Evolutionary conservation across 2,797 vertebrate genomes (phyloP), one percentile per base, ranked within the genome.

Genomic region (Orestias chungarensis): DNA sequence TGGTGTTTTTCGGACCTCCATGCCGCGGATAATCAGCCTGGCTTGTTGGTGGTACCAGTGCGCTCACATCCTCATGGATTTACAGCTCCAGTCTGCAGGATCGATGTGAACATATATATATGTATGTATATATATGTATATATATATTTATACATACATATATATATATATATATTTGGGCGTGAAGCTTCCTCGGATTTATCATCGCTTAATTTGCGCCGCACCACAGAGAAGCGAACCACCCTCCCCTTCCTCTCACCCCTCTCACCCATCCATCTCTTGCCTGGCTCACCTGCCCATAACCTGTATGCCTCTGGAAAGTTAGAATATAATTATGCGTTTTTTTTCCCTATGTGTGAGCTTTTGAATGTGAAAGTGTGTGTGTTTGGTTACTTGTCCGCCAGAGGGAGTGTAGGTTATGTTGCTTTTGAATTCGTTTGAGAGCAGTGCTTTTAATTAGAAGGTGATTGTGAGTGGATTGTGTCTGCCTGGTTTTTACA

Each of bases 121-220:
- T 84, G 84, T 85, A 84, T 65, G 65, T 70, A n/a, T n/a, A n/a
- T n/a, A 93, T 93, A 64, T 64, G 38, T 40, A 64, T 42, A 52
- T n/a, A 50, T n/a, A 10, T 50, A n/a, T 50, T n/a, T 84, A 86
- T 85, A 84, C 62, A 64, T 70, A 64, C 25, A 52, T n/a, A 50
- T n/a, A 10, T 50, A n/a, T 50, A 50, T 84, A 86, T 85, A 84
- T 65, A 64, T 70, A n/a, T n/a, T n/a, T n/a, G n/a, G 83, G 78
- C 90, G 83, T 81, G 86, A 90, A 90, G 74, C 85, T 82, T 85
- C 89, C 87, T 92, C 89, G 93, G 91, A 94, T 93, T 94, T 92
- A 92, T 89, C 89, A 69, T 75, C 80, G 83, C 82, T 90, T 92
- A 86, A 79, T 88, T 87, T 90, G 78, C 68, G 75, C 87, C 74